Evolutionary conservation across 2,888 invertebrate species (phyloP).

Genomic region (Timema cristinae): DNA sequence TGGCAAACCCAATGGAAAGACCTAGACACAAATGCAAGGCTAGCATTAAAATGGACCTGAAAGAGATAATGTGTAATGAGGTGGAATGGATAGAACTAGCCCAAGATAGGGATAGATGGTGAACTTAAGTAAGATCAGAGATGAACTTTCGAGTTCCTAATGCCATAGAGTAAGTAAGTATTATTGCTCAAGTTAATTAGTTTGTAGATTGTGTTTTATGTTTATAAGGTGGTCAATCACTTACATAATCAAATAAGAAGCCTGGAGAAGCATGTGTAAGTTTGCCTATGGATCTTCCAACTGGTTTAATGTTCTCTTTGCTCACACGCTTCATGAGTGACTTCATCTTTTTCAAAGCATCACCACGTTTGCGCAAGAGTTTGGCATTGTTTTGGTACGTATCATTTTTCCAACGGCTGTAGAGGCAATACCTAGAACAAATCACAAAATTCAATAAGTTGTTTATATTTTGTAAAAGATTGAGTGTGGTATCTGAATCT

Average conservation of each 20-base stretch:
- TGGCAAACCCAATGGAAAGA: no score
- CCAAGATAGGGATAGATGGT: no score
- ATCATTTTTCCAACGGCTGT: constrained; percentile 94
- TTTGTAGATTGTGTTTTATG: no score
- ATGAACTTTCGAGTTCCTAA: no score
- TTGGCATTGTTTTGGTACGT: constrained; percentile 76
- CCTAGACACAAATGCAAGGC: no score
- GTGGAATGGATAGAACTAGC: no score
- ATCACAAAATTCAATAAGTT: constrained; percentile 20
- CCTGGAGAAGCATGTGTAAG: constrained; percentile 94
- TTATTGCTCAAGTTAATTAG: no score
- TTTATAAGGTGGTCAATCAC: constrained; percentile 37
- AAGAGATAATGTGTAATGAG: no score
- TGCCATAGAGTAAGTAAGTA: no score
- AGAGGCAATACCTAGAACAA: constrained; percentile 69
- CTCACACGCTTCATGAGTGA: constrained; percentile 96
- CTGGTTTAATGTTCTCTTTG: constrained; percentile 97
- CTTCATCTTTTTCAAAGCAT: constrained; percentile 86
- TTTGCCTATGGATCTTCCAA: constrained; percentile 94
- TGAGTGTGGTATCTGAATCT: no score
- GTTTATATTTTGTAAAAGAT: background rate
- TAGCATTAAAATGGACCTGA: no score
- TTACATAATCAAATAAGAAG: constrained; percentile 92
- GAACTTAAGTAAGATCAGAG: no score
- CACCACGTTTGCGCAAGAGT: constrained; percentile 77